Evolutionary conservation across 2,797 vertebrate species (phyloP), one percentile per base, ranked within the genome.

Genomic region (Hafferia zeledoni): DNA sequence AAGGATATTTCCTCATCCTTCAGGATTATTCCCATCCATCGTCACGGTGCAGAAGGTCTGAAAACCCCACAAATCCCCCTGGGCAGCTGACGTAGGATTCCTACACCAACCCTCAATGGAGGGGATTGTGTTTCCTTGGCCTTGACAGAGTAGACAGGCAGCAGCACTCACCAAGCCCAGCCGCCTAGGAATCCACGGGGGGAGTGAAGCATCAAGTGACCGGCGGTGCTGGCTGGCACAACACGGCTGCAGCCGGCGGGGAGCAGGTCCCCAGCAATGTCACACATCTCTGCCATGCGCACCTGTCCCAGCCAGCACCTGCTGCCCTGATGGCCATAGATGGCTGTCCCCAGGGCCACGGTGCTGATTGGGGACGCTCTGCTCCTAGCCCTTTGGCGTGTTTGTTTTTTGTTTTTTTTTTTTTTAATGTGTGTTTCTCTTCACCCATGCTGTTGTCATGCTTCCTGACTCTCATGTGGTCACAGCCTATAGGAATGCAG

Each of bases 261-360:
- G 44, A 89, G 44, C 1, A 0, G 60, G 84, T 89, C 68, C 46
- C 41, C 60, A 94, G 89, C 64, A 87, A 93, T 88, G 85, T 17
- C 68, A 90, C 0, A 6, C 80, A 95, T 90, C 79, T 44, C 41
- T 2, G 61, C 96, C 96, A 98, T 98, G 96, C 72, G 95, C 97
- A 98, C 97, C 98, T 98, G 98, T 97, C 98, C 96, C 91, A 17
- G 43, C 78, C 85, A 72, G 94, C 98, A 98, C 98, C 98, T 98
- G 98, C 98, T 98, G 97, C 97, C 97, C 98, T 84, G 41, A 13
- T 97, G 91, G 90, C 98, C 98, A 97, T 98, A 98, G 96, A 98
- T 96, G 97, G 98, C 79, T 92, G 90, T 96, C 84, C 97, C 76
- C 11, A 68, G 91, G 52, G 39, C 59, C 2, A 9, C 6, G 2